Conservation (phyloP, 1,140 invertebrate genomes). For the Dendroctonus valens region DNA sequence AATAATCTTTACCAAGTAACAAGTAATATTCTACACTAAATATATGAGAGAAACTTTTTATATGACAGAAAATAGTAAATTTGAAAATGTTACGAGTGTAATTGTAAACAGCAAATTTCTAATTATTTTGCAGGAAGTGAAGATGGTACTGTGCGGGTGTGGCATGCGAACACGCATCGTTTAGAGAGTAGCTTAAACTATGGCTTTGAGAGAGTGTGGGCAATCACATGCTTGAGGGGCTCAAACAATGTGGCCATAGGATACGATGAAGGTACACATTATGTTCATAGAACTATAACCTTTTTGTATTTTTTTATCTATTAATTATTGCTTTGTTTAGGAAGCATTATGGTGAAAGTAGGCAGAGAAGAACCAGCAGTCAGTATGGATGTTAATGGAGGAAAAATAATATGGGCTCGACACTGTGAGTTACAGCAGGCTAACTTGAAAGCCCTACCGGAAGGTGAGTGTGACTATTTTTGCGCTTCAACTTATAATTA, state of each 20-base stretch:
- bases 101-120: neutral
- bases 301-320: neutral
- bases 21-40: neutral
- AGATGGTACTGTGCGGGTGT: slow-evolving; percentile 93
- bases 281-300: neutral
- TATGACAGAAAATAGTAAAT: slow-evolving; percentile 76
- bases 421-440: slow-evolving; percentile 99
- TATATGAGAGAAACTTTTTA: slow-evolving; percentile 50
- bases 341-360: slow-evolving; percentile 93
- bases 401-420: slow-evolving; percentile 98
- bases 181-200: slow-evolving; percentile 97
- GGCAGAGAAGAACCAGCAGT: slow-evolving; percentile 98
- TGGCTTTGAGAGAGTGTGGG: slow-evolving; percentile 97
- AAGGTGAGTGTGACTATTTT: slow-evolving; percentile 54
- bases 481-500: neutral
- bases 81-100: neutral
- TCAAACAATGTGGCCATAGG: slow-evolving; percentile 93
- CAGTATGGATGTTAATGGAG: slow-evolving; percentile 96
- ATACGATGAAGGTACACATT: slow-evolving; percentile 85
- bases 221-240: slow-evolving; percentile 91
- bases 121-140: slow-evolving; percentile 80
- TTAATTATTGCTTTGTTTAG: slow-evolving; percentile 4
- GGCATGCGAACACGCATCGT: slow-evolving; percentile 97
- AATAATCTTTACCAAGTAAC: too few relatives aligned
- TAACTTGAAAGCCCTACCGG: slow-evolving; percentile 82